These are phyloP conservation scores for Napeogenes inachia DNA, from an alignment of 2,888 invertebrate genomes.

Conservation along the genomic window DNA sequence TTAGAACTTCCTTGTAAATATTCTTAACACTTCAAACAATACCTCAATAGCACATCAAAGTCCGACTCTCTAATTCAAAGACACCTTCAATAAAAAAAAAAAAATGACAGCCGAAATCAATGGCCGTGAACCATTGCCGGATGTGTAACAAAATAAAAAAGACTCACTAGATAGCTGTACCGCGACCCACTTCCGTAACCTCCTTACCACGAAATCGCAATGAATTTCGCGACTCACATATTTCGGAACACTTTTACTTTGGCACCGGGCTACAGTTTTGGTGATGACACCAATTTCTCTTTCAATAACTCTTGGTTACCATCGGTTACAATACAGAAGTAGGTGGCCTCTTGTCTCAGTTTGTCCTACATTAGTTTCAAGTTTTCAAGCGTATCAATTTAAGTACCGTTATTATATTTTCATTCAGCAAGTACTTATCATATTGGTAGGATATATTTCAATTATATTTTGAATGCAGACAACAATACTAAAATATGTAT, in stretches of 20 bases:
- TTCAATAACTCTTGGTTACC: slow-evolving; percentile 51
- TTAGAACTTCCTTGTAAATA: too few species aligned
- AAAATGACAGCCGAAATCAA: slow-evolving; percentile 38
- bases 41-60: too few species aligned
- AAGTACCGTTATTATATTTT: neutral
- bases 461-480: too few species aligned
- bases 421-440: neutral
- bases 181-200: slow-evolving; percentile 72
- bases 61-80: slow-evolving; percentile 3
- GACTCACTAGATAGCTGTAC: slow-evolving; percentile 69
- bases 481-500: too few species aligned
- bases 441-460: neutral
- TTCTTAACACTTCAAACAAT: neutral
- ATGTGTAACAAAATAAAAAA: slow-evolving; percentile 55
- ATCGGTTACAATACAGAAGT: slow-evolving; percentile 29
- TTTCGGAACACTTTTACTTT: slow-evolving; percentile 77
- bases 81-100: slow-evolving; percentile 19
- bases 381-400: neutral
- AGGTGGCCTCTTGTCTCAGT: slow-evolving; percentile 7
- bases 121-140: slow-evolving; percentile 60
- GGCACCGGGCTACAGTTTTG: slow-evolving; percentile 56
- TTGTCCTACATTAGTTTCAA: slow-evolving; percentile 5
- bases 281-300: slow-evolving; percentile 75
- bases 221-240: slow-evolving; percentile 74
- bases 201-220: slow-evolving; percentile 75